These are phyloP conservation scores for Lasioglossum baleicum DNA, from an alignment of 1,140 invertebrate species.

Conservation along the genomic window DNA sequence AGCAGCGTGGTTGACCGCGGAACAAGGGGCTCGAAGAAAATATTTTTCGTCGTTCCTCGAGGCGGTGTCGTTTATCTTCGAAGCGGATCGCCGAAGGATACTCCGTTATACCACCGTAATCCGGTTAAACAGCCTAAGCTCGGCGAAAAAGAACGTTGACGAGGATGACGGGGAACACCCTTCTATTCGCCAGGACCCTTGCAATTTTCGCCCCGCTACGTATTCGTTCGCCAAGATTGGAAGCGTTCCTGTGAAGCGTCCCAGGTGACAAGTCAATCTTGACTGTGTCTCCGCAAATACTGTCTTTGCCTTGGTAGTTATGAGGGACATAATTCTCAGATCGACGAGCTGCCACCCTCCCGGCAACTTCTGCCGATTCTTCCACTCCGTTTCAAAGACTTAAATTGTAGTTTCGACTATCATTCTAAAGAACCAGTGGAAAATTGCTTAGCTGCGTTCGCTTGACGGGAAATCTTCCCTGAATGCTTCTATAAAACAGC, in stretches of 20 bases:
- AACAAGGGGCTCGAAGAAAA: not conserved
- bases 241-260: not conserved
- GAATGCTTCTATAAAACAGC: no score
- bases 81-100: conserved; percentile 12
- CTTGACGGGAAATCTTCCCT: no score
- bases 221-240: not conserved
- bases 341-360: no score
- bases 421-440: no score
- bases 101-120: conserved; percentile 1
- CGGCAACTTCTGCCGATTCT: no score
- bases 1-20: not conserved
- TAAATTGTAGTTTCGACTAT: no score
- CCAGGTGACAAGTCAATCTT: conserved; percentile 20
- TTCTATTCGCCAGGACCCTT: not conserved
- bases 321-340: not conserved
- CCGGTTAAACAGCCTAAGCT: not conserved
- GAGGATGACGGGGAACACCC: not conserved
- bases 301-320: not conserved
- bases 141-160: not conserved
- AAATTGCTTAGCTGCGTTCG: no score
- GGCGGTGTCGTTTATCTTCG: conserved; percentile 12
- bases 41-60: conserved; percentile 5
- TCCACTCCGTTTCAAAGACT: no score
- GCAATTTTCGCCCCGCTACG: not conserved
- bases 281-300: conserved; percentile 18